Percentiles rank a stretch among this genome's conserved stretches.
Conservation (phyloP, 2,113 vertebrate genomes). For the Acanthisitta chloris region DNA sequence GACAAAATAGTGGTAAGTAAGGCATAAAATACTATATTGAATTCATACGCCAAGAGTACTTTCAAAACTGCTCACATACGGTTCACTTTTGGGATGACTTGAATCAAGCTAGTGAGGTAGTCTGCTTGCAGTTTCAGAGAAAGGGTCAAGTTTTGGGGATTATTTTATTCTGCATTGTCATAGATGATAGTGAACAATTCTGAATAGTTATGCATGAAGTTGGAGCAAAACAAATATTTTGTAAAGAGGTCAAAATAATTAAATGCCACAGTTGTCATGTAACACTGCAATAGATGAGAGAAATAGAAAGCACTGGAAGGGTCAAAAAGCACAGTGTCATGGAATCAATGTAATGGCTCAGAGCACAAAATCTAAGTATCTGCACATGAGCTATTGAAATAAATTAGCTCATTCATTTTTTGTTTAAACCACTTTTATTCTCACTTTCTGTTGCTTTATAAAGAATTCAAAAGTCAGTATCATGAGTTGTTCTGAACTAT, state of each 20-base stretch:
- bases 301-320: background rate
- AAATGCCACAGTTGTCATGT: background rate
- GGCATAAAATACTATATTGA: background rate
- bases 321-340: background rate
- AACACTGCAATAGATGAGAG: background rate
- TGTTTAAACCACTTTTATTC: background rate
- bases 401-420: background rate
- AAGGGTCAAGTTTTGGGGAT: background rate
- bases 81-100: background rate
- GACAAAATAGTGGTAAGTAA: constrained; percentile 2
- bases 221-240: background rate
- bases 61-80: background rate
- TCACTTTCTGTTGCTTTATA: background rate
- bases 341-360: background rate
- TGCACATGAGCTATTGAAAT: background rate
- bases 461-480: background rate
- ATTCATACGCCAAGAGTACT: background rate
- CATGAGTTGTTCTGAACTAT: background rate
- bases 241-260: background rate
- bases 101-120: background rate
- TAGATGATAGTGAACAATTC: background rate
- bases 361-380: background rate
- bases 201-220: background rate
- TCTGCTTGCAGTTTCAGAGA: background rate
- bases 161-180: background rate